phyloP scores from a whole-genome alignment of 2,888 invertebrate genomes.

The Aphelenchoides bicaudatus region DNA sequence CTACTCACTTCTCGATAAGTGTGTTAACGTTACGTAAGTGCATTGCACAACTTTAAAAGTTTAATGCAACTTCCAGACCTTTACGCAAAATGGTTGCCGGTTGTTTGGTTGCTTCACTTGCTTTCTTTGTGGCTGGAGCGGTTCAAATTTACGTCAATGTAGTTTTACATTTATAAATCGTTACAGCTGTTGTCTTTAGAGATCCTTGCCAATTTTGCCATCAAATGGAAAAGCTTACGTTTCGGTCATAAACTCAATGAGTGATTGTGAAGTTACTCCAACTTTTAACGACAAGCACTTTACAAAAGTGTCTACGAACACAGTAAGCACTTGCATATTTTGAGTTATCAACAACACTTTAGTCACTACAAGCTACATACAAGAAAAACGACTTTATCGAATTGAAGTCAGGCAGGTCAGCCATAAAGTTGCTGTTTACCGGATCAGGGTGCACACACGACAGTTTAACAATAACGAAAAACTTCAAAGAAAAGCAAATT shows the following conservation, averaged over 20 bases:
- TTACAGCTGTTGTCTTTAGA: conserved; percentile 19
- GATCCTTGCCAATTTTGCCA: conserved; percentile 32
- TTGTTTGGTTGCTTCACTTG: conserved; percentile 75
- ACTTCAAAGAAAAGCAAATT: neutral
- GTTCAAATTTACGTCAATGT: conserved; percentile 62
- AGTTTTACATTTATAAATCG: neutral
- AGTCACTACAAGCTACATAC: too few species aligned
- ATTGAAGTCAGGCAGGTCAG: too few species aligned
- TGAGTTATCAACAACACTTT: too few species aligned
- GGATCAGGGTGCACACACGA: too few species aligned
- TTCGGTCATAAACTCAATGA: conserved; percentile 33
- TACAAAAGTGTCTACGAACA: too few species aligned
- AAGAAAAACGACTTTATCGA: too few species aligned
- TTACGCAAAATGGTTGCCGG: conserved; percentile 80
- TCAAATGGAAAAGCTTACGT: conserved; percentile 29
- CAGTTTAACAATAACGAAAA: too few species aligned
- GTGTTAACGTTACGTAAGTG: conserved; percentile 23
- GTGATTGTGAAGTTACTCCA: conserved; percentile 8
- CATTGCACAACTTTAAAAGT: neutral
- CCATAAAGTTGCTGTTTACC: too few species aligned
- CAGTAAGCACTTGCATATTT: too few species aligned
- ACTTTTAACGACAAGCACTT: too few species aligned
- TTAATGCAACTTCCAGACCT: conserved; percentile 66
- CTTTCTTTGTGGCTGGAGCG: conserved; percentile 78
- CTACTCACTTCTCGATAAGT: conserved; percentile 22